phyloP scores from a whole-genome alignment of 1,140 invertebrate species.

The Cydia splendana region DNA sequence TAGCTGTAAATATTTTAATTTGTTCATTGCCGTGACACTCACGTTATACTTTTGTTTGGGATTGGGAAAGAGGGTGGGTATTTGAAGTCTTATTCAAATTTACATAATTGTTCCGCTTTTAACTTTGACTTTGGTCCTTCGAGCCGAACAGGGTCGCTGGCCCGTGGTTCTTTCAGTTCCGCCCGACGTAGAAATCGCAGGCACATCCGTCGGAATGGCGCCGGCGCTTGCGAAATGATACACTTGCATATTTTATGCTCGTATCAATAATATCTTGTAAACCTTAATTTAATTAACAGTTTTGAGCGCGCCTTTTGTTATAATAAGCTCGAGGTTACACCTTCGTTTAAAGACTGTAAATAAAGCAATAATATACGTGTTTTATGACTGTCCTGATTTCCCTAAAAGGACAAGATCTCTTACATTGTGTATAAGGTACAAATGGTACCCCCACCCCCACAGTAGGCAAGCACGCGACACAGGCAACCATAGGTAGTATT shows the following conservation, averaged over 20 bases:
- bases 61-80: no score
- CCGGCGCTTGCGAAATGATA: slow-evolving; percentile 28
- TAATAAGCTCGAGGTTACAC: background rate
- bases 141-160: background rate
- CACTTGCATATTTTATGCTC: slow-evolving; percentile 6
- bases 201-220: slow-evolving; percentile 21
- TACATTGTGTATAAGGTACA: no score
- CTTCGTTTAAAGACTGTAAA: background rate
- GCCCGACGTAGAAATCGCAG: slow-evolving; percentile 30
- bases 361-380: slow-evolving; percentile 41
- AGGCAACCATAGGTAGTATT: no score
- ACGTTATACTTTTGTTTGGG: no score
- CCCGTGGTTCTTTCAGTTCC: background rate
- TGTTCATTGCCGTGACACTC: no score
- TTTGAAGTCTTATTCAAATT: background rate
- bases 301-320: slow-evolving; percentile 16
- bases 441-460: no score
- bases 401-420: background rate
- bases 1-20: no score
- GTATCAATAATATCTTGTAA: slow-evolving; percentile 21
- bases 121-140: slow-evolving; percentile 24
- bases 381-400: slow-evolving; percentile 32
- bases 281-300: slow-evolving; percentile 27
- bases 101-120: background rate
- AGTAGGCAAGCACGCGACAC: no score